phyloP scores from a whole-genome alignment of 2,888 invertebrate species.

The Callyntrura guangdongensis region DNA sequence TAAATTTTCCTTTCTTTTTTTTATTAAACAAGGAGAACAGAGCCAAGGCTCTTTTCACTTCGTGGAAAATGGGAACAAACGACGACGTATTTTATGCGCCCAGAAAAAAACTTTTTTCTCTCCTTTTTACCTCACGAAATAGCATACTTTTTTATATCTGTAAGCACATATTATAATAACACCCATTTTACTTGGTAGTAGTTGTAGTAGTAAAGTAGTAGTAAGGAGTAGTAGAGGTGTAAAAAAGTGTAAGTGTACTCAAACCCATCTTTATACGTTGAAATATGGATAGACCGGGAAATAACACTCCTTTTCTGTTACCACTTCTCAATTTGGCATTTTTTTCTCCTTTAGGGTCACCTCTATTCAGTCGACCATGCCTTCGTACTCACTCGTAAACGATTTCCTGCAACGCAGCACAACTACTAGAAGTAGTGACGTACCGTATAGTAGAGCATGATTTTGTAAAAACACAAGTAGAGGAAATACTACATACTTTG shows the following conservation, averaged over 20 bases:
- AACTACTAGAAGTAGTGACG: constrained; percentile 18
- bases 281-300: neutral
- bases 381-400: constrained; percentile 55
- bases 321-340: constrained; percentile 60
- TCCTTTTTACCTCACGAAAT: neutral
- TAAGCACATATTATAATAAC: constrained; percentile 20
- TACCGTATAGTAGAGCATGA: constrained; percentile 20
- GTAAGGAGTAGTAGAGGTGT: constrained; percentile 9
- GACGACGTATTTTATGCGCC: constrained; percentile 73
- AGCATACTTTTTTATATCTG: constrained; percentile 10
- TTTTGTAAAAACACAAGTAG: neutral
- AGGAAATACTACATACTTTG: neutral
- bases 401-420: constrained; percentile 67
- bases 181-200: neutral
- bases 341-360: constrained; percentile 68
- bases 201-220: constrained; percentile 7
- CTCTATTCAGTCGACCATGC: constrained; percentile 66
- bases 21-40: neutral
- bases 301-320: constrained; percentile 57
- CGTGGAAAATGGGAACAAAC: constrained; percentile 63
- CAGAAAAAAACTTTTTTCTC: constrained; percentile 8
- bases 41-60: constrained; percentile 47
- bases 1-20: constrained; percentile 26
- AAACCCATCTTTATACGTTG: constrained; percentile 47
- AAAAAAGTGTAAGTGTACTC: constrained; percentile 39